A percentile compares a stretch with the other conserved stretches of the same genome.
Conservation (phyloP, 2,888 invertebrate genomes). For the Stictocephala bisonia region DNA sequence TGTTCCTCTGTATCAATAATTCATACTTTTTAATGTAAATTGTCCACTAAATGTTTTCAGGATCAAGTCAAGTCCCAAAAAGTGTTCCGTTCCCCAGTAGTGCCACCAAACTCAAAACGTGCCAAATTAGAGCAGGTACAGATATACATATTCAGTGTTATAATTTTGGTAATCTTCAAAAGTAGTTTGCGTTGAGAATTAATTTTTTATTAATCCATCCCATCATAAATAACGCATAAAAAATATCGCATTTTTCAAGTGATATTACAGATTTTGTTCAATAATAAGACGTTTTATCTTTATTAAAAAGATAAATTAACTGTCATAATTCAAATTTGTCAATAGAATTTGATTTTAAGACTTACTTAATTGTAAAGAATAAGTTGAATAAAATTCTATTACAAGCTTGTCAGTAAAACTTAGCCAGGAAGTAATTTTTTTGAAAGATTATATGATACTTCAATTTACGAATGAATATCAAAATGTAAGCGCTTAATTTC, state of each 20-base stretch:
- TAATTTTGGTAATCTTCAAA: neutral
- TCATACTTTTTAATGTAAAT: too few relatives aligned
- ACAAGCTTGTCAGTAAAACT: too few relatives aligned
- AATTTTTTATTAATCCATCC: too few relatives aligned
- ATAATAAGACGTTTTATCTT: neutral
- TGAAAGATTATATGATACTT: too few relatives aligned
- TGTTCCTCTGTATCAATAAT: too few relatives aligned
- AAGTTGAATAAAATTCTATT: neutral
- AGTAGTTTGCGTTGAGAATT: too few relatives aligned
- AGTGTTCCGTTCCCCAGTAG: slow-evolving; percentile 1
- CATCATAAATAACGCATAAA: too few relatives aligned
- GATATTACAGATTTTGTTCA: neutral
- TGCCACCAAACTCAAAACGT: slow-evolving; percentile 32
- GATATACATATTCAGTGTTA: neutral
- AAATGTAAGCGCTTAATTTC: too few relatives aligned
- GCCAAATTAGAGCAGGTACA: slow-evolving; percentile 34
- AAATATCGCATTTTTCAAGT: neutral
- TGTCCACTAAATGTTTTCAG: slow-evolving; percentile 21
- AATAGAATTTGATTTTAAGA: neutral
- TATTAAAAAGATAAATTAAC: neutral
- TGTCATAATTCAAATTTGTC: neutral
- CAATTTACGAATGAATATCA: too few relatives aligned
- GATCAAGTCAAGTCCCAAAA: slow-evolving; percentile 19
- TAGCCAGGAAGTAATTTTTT: too few relatives aligned
- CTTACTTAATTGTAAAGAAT: neutral